Evolutionary conservation across 2,888 invertebrate species (phyloP).

Genomic region (Pyralis farinalis): DNA sequence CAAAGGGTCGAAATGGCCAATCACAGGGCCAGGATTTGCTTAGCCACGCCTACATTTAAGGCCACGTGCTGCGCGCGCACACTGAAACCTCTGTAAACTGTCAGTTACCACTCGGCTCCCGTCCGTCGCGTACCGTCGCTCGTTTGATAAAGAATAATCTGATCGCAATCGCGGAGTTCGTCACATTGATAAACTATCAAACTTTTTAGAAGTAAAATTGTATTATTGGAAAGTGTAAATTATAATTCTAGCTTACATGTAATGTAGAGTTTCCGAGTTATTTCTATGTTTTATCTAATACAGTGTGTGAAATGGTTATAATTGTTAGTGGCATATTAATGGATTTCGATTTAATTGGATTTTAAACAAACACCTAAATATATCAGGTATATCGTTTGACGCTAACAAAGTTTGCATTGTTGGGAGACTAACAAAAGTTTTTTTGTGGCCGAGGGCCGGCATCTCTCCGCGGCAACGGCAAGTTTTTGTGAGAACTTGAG

Average conservation of each 20-base stretch:
- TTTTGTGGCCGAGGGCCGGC: constrained; percentile 35
- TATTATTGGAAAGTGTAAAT: constrained; percentile 7
- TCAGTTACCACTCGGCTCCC: constrained; percentile 52
- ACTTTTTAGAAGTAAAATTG: constrained; percentile 19
- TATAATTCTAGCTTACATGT: neutral
- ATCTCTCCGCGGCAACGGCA: constrained; percentile 48
- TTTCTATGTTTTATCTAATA: constrained; percentile 14
- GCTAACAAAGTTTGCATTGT: constrained; percentile 15
- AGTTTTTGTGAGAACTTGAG: constrained; percentile 48
- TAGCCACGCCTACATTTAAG: constrained; percentile 54
- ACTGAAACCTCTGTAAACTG: constrained; percentile 38
- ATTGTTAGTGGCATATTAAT: constrained; percentile 10
- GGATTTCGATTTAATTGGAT: constrained; percentile 26
- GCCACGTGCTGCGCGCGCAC: constrained; percentile 78
- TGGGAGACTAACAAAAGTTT: constrained; percentile 23
- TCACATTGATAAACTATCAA: constrained; percentile 24
- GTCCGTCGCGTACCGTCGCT: constrained; percentile 25
- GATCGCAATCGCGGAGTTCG: constrained; percentile 37
- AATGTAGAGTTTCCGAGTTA: constrained; percentile 9
- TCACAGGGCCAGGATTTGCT: constrained; percentile 33
- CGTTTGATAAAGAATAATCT: constrained; percentile 24
- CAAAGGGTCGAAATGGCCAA: constrained; percentile 65
- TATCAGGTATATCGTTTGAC: constrained; percentile 24
- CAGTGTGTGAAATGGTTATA: constrained; percentile 15
- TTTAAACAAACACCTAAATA: constrained; percentile 15